Evolutionary conservation across 2,113 vertebrate species (phyloP).

Genomic region (Eupsittula cactorum): DNA sequence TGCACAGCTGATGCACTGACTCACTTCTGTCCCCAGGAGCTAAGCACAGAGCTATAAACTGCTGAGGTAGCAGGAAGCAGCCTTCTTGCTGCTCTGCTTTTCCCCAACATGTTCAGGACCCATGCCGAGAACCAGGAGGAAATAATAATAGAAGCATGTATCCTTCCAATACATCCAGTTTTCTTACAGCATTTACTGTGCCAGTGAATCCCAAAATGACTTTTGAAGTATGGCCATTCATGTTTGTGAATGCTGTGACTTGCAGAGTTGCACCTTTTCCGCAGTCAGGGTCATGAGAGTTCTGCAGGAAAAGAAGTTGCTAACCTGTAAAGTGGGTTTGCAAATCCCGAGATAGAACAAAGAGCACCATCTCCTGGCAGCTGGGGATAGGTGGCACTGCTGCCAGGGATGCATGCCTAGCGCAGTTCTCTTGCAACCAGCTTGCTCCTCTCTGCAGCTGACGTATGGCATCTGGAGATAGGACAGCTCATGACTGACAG

Average conservation of each 20-base stretch:
- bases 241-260: background rate
- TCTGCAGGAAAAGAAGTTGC: background rate
- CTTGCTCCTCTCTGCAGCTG: background rate
- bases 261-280: background rate
- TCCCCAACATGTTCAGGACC: background rate
- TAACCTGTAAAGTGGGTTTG: background rate
- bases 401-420: background rate
- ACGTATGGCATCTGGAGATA: background rate
- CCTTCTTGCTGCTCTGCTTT: background rate
- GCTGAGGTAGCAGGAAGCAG: background rate
- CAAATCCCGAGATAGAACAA: background rate
- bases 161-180: rapidly evolving
- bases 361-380: slow-evolving; percentile 69
- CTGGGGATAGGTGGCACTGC: background rate
- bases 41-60: background rate
- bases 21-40: background rate
- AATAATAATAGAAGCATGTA: background rate
- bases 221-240: rapidly evolving
- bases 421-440: background rate
- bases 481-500: background rate
- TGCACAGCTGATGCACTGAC: background rate
- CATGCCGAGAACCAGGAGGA: background rate
- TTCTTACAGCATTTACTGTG: background rate
- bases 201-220: background rate
- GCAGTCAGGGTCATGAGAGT: background rate